Base-by-base conservation (phyloP, 2,797 vertebrate species). In the Typhlichthys subterraneus region DNA sequence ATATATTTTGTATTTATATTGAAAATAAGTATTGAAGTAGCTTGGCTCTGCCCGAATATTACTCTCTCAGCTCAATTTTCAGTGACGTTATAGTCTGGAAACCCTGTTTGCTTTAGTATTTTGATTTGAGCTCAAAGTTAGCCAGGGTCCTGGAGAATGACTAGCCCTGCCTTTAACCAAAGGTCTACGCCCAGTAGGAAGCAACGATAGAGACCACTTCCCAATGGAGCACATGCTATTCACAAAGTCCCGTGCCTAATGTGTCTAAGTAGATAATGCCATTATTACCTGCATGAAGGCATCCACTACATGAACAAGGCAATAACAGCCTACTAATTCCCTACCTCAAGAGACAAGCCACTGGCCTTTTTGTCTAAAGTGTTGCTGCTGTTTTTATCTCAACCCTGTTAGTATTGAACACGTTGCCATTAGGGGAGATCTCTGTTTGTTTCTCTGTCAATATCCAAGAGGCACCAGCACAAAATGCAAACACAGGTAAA, bases 341-440 rank as follows among this genome's bases (percentile, higher is more conserved):
- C 59, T 65, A 12, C 53, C 79, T 51, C 52, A 57, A 67, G 80
- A 80, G 79, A 72, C 74, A 49, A 3, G 52, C 75, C 53, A 1
- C 64, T 53, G 73, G 53, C 72, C 75, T 69, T 52, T 29, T 75
- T 56, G 70, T 73, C 77, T 75, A 70, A 60, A 63, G 81, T 88
- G 85, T 88, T 87, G 62, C 23, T 71, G 67, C 65, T 81, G 67
- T 81, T 86, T 75, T 85, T 76, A 76, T 81, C 80, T 67, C 76
- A 75, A 90, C 76, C 77, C 79, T 73, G 82, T 91, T 91, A 88
- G 81, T 79, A 90, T 90, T 75, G 89, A 91, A 72, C 80, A 51
- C 49, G 0, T 52, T 67, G 73, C 83, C 80, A 85, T 86, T 88
- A 87, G 58, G 23, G 61, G 57, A 50, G 38, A 55, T 57, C 73